A percentile compares a stretch with the other conserved stretches of the same genome.
These are phyloP conservation scores for Thyatira batis DNA, from an alignment of 2,888 invertebrate species.

Conservation along the genomic window DNA sequence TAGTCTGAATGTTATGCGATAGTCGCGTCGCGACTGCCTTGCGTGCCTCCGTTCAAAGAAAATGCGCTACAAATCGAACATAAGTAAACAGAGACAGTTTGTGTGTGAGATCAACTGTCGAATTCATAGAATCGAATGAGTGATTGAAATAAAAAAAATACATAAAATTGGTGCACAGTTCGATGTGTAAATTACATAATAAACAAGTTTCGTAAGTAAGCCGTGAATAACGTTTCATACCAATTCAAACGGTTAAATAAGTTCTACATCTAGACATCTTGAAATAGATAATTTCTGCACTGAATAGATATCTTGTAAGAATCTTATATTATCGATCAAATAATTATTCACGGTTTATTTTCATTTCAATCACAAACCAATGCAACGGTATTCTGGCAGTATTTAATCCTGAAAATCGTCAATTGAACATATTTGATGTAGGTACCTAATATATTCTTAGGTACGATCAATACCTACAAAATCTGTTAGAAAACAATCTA, in stretches of 20 bases:
- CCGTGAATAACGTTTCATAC: background rate
- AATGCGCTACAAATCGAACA: background rate
- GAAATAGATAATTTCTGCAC: no score
- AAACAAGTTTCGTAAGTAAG: background rate
- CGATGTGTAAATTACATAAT: background rate
- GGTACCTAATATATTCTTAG: conserved; percentile 21
- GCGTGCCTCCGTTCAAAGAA: background rate
- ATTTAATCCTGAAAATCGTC: conserved; percentile 33
- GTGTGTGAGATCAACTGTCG: no score
- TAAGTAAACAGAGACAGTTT: no score
- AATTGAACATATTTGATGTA: conserved; percentile 40
- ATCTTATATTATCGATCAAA: no score
- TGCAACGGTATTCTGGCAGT: conserved; percentile 12
- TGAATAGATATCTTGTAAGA: no score
- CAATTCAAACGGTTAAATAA: no score
- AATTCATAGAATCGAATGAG: background rate
- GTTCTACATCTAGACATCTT: background rate
- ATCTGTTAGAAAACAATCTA: conserved; percentile 28
- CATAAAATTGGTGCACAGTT: background rate
- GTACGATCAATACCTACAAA: conserved; percentile 27
- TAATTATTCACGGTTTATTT: no score
- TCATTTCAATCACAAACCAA: no score
- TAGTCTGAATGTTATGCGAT: background rate
- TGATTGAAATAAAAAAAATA: background rate
- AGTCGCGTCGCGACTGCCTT: background rate